Percentiles rank a stretch among this genome's conserved stretches.
These are phyloP conservation scores for Acomys russatus DNA, from an alignment of 2,797 vertebrate genomes.

Conservation along the genomic window DNA sequence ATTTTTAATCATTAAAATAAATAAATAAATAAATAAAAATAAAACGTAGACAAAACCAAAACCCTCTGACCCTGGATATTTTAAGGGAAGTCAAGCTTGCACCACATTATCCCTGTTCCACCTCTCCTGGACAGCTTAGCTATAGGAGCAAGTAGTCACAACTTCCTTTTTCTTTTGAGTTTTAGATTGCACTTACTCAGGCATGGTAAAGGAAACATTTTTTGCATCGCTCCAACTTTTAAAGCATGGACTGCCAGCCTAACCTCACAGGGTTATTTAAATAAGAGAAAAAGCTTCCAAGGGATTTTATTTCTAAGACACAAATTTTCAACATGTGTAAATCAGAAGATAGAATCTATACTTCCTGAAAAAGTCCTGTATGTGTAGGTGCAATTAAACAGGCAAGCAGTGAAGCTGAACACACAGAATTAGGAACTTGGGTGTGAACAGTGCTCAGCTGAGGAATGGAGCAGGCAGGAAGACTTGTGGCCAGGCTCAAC, in stretches of 20 bases:
- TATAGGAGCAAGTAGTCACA: slow-evolving; percentile 1
- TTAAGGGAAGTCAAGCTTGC: not conserved
- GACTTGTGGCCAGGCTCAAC: not conserved
- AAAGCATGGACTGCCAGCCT: not conserved
- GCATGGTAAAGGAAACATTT: slow-evolving; percentile 4
- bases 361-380: slow-evolving; percentile 56
- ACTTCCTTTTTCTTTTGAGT: slow-evolving; percentile 22
- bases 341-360: slow-evolving; percentile 54
- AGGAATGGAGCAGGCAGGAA: not conserved
- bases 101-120: not conserved
- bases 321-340: slow-evolving; percentile 32
- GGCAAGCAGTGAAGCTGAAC: slow-evolving; percentile 53
- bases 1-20: not conserved
- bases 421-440: slow-evolving; percentile 29
- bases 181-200: slow-evolving; percentile 53
- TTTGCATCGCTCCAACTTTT: not conserved
- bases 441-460: not conserved
- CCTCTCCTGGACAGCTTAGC: slow-evolving; percentile 41
- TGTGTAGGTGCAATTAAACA: slow-evolving; percentile 27
- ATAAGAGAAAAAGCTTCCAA: slow-evolving; percentile 61
- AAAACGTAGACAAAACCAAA: not conserved
- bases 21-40: not conserved
- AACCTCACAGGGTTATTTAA: slow-evolving; percentile 38
- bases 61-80: not conserved
- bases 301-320: slow-evolving; percentile 60